Percentiles rank a stretch among this genome's conserved stretches.
Evolutionary conservation across 2,113 vertebrate species (phyloP).

Genomic region (Accipiter virgatus): DNA sequence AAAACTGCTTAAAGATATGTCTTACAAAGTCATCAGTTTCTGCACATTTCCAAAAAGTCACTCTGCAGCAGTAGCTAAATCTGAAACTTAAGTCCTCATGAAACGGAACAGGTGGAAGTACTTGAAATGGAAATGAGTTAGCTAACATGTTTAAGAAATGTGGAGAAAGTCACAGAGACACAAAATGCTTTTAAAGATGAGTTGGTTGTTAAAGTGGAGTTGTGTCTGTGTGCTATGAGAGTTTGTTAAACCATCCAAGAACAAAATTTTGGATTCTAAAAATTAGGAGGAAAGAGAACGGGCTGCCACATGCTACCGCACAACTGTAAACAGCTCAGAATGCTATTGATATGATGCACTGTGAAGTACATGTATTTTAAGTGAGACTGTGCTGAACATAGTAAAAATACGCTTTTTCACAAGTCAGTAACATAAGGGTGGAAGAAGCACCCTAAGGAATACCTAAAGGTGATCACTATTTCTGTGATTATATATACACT

Average conservation of each 20-base stretch:
- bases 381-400: neutral
- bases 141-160: neutral
- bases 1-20: neutral
- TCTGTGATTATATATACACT: neutral
- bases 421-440: neutral
- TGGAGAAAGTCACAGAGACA: neutral
- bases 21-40: neutral
- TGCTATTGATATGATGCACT: neutral
- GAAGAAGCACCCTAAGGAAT: neutral
- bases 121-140: neutral
- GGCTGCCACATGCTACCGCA: accelerated
- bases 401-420: neutral
- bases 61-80: neutral
- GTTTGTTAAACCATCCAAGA: neutral
- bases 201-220: neutral
- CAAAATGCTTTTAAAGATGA: neutral
- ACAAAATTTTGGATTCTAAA: neutral
- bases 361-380: neutral
- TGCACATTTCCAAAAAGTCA: neutral
- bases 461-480: neutral
- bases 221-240: neutral
- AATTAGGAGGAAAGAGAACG: neutral
- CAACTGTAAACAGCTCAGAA: neutral
- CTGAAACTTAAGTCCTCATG: neutral
- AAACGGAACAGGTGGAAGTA: neutral